phyloP scores from a whole-genome alignment of 2,113 vertebrate species.

The Daubentonia madagascariensis region DNA sequence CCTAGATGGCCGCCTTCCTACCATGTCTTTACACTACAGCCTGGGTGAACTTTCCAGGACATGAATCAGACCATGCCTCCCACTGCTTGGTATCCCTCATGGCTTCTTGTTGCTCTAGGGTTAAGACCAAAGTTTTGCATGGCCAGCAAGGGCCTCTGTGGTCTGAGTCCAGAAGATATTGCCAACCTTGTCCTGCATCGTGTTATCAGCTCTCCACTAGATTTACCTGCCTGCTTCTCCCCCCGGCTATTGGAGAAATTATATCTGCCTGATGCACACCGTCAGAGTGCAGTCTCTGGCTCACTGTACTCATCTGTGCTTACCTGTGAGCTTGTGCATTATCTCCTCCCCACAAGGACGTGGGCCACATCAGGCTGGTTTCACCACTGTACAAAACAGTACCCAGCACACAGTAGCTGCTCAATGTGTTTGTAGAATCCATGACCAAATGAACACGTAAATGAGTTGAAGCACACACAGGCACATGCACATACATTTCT shows the following conservation, averaged over 20 bases:
- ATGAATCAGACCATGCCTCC: neutral
- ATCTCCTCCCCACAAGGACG: accelerated
- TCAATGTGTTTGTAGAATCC: accelerated
- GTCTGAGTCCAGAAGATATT: neutral
- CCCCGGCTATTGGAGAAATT: accelerated
- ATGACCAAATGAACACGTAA: accelerated
- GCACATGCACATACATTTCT: neutral
- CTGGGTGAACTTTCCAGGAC: neutral
- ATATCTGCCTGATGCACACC: neutral
- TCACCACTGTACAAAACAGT: accelerated
- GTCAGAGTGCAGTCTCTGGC: no score
- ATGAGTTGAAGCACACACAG: no score
- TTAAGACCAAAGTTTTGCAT: neutral
- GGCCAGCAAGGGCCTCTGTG: neutral
- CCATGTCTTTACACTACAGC: accelerated
- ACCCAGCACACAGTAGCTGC: neutral
- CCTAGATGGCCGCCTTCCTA: neutral
- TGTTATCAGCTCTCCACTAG: neutral
- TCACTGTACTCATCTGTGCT: accelerated
- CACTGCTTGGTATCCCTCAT: neutral
- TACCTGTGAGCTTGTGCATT: neutral
- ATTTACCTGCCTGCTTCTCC: no score
- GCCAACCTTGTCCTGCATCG: accelerated
- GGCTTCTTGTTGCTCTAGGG: neutral
- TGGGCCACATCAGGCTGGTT: accelerated